Evolutionary conservation across 37 sponge, comb jelly and placozoan species (phyloP), one percentile per base, ranked within the genome.

Genomic region (Diacarnus erythraeanus): DNA sequence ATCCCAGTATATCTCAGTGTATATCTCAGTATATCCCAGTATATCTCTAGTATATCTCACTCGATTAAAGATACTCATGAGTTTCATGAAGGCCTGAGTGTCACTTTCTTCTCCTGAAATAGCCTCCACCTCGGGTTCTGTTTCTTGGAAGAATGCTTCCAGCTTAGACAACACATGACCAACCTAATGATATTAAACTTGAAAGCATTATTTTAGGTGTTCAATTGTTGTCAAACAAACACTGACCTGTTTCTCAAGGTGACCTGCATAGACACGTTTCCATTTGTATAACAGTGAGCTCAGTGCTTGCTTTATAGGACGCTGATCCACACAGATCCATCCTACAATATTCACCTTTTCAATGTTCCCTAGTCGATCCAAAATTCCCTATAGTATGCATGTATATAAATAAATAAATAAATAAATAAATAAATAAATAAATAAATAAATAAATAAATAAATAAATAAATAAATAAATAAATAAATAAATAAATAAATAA

Each of bases 241-340:
- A 44, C 59, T 44, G 27, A 92, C 92, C 84, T 79, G 90, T 20
- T 76, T 84, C 66, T 82, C 84, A 18, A 95, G 83, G 57, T 92
- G 85, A 72, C 54, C 68, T 23, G 96, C 88, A 54, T 89, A 95
- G 40, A 83, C 63, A 35, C 86, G 57, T 64, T 79, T 91, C 96
- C 96, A 95, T 38, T 89, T 91, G 10, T 73, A 69, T 22, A 81
- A 87, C 30, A 88, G 82, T 35, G 95, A 82, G 36, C 59, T 79
- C 39, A 95, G 92, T 1, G 69, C 84, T 2, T 91, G 79, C 54
- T 86, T 91, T 64, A 76, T 44, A 41, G 95, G 89, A 15, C 79
- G 79, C 59, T 88, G 79, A 60, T 95, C 86, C 47, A 91, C 87
- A 66, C 65, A 77, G 40, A 95, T 33, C 95, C 95, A 95, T 3